Conservation (phyloP, 2,888 invertebrate species). For the Spisula solida region DNA sequence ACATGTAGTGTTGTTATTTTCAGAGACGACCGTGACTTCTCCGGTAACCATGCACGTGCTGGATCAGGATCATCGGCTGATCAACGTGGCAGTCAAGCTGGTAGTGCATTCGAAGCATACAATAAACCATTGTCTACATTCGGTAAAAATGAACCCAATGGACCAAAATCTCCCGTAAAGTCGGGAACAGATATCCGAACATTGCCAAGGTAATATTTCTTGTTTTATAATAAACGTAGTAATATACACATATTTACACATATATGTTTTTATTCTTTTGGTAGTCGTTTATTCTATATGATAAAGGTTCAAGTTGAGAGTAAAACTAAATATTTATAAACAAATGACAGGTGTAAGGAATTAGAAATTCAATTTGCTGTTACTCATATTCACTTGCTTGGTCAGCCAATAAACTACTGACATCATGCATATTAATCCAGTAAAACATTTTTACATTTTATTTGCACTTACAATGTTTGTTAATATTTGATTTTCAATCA, state of each 20-base stretch:
- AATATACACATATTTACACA: no score
- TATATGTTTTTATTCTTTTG: no score
- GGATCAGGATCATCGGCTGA: constrained; percentile 38
- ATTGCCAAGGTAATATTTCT: constrained; percentile 58
- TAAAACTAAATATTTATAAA: no score
- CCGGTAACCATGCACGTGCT: constrained; percentile 39
- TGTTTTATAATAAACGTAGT: no score
- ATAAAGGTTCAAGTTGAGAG: no score
- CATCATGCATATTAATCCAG: background rate
- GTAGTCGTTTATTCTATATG: no score
- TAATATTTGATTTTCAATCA: background rate
- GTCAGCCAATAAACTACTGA: background rate
- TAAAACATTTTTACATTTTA: background rate
- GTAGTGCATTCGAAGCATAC: constrained; percentile 91
- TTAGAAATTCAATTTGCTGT: no score
- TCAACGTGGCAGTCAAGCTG: constrained; percentile 85
- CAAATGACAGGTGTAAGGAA: no score
- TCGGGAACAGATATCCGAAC: constrained; percentile 20
- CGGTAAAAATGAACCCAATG: constrained; percentile 69
- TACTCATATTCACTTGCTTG: no score
- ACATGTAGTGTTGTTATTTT: background rate
- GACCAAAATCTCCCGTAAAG: constrained; percentile 56
- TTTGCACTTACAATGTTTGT: background rate
- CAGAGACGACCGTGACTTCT: constrained; percentile 58
- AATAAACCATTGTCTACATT: constrained; percentile 75